These are phyloP conservation scores for Pachypanchax playfairii DNA, from an alignment of 2,113 vertebrate species.

Conservation along the genomic window DNA sequence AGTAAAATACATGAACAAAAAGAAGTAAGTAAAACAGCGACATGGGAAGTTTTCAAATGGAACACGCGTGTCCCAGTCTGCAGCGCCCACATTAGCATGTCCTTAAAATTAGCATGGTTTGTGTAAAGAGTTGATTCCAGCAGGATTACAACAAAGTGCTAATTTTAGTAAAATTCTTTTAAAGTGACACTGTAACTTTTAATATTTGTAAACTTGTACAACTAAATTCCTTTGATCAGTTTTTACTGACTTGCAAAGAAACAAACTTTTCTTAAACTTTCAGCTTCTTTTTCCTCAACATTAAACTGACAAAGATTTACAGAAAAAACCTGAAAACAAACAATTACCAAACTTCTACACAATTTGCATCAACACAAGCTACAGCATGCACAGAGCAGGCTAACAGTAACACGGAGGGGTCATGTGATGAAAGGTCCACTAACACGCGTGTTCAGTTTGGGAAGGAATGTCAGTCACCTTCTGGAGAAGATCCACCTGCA, in stretches of 20 bases:
- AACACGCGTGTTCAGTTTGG: constrained; percentile 7
- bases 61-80: background rate
- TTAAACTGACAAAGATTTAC: too few species aligned
- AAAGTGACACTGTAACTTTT: background rate
- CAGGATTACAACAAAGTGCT: background rate
- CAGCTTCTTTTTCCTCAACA: background rate
- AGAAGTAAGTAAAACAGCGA: too few species aligned
- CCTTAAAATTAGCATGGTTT: background rate
- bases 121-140: background rate
- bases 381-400: constrained; percentile 48
- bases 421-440: background rate
- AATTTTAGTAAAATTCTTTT: constrained; percentile 4
- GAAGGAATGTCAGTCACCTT: constrained; percentile 30
- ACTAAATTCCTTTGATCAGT: background rate
- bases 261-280: background rate
- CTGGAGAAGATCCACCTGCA: background rate
- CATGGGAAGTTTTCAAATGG: constrained; percentile 1
- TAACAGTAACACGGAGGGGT: constrained; percentile 16
- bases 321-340: too few species aligned
- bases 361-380: constrained; percentile 37
- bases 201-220: background rate
- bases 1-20: too few species aligned
- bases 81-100: background rate
- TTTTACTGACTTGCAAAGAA: background rate
- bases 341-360: constrained; percentile 47